Evolutionary conservation across 2,888 invertebrate species (phyloP).

Genomic region (Macrophya annulata): DNA sequence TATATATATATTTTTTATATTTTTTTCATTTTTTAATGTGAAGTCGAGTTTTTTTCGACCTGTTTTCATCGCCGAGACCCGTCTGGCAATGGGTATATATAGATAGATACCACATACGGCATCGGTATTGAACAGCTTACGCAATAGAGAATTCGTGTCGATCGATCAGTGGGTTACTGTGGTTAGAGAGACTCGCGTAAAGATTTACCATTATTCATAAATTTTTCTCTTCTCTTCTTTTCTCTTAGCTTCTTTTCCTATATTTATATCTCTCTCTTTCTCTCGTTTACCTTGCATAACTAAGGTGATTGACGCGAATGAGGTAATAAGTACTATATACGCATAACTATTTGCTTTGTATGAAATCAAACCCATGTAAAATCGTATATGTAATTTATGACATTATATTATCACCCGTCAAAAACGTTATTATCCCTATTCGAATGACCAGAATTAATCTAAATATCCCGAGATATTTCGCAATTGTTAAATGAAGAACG

Average conservation of each 20-base stretch:
- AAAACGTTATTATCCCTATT: not conserved
- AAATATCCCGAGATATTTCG: no score
- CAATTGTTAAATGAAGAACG: no score
- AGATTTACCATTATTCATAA: slow-evolving; percentile 43
- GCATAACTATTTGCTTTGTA: not conserved
- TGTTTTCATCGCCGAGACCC: slow-evolving; percentile 16
- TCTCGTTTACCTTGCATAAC: slow-evolving; percentile 35
- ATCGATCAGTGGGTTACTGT: slow-evolving; percentile 54
- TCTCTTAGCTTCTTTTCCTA: not conserved
- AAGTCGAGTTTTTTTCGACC: slow-evolving; percentile 13
- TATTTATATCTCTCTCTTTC: not conserved
- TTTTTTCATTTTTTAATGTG: not conserved
- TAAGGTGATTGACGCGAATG: slow-evolving; percentile 50
- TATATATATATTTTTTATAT: not conserved
- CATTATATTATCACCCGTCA: not conserved
- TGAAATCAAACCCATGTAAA: not conserved
- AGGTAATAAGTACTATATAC: slow-evolving; percentile 19
- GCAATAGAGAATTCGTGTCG: slow-evolving; percentile 54
- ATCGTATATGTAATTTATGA: not conserved
- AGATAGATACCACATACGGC: not conserved
- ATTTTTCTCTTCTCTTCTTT: slow-evolving; percentile 18
- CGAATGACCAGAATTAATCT: not conserved
- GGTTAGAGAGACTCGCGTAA: slow-evolving; percentile 11
- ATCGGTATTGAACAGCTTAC: slow-evolving; percentile 32
- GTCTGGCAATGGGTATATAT: slow-evolving; percentile 14